phyloP scores from a whole-genome alignment of 2,797 vertebrate genomes.

The Tauraco hartlaubi region DNA sequence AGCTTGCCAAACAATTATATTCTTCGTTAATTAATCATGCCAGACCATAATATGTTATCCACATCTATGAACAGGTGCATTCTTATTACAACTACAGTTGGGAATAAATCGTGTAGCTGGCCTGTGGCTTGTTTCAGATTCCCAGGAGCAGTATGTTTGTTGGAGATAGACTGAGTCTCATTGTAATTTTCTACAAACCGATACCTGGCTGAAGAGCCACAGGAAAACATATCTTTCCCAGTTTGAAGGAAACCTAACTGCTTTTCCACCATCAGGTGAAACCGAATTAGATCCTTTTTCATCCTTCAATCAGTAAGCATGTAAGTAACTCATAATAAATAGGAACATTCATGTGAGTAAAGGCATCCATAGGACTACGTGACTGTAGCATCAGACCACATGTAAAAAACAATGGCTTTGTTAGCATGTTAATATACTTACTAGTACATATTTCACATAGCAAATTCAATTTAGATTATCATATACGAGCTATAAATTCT shows the following conservation, averaged over 20 bases:
- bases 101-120: neutral
- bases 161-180: neutral
- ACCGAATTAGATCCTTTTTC: neutral
- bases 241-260: neutral
- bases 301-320: neutral
- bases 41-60: neutral
- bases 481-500: neutral
- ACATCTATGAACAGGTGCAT: neutral
- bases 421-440: neutral
- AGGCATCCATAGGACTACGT: neutral
- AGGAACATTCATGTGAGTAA: neutral
- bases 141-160: neutral
- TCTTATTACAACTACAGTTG: neutral
- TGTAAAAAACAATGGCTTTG: neutral
- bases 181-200: neutral
- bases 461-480: neutral
- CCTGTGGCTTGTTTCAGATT: neutral
- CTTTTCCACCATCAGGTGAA: neutral
- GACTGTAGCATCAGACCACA: neutral
- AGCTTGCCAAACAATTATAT: neutral
- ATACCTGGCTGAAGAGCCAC: neutral
- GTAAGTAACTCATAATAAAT: neutral
- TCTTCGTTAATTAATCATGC: neutral
- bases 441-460: neutral
- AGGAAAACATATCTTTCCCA: neutral